Conservation (phyloP, 2,113 vertebrate genomes). For the Nothobranchius kuhntae region DNA sequence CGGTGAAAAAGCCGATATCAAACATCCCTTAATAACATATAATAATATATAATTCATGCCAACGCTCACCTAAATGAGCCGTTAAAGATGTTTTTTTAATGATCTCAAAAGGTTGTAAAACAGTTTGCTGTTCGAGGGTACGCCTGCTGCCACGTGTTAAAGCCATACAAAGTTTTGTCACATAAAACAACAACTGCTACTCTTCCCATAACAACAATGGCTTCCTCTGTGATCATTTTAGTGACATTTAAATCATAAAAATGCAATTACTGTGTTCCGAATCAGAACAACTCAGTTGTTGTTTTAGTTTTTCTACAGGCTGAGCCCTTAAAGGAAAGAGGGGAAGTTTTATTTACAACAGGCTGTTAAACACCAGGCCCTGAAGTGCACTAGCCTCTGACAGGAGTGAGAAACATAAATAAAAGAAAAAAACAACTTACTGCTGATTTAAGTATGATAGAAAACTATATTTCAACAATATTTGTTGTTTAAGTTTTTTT, state of each 20-base stretch:
- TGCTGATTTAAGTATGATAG: slow-evolving; percentile 6
- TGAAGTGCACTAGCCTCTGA: neutral
- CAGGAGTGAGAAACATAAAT: neutral
- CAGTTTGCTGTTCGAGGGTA: neutral
- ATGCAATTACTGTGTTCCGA: slow-evolving; percentile 8
- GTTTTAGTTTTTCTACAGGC: neutral
- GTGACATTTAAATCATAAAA: slow-evolving; percentile 15
- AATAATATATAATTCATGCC: too few relatives aligned
- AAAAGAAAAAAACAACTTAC: neutral
- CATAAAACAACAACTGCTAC: neutral
- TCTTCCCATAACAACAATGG: slow-evolving; percentile 1
- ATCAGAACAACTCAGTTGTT: neutral
- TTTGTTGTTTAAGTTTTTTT: neutral
- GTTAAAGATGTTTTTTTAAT: too few relatives aligned
- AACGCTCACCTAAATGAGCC: too few relatives aligned
- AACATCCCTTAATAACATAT: too few relatives aligned
- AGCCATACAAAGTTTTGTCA: neutral
- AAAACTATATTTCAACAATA: neutral
- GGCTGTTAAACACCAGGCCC: slow-evolving; percentile 2
- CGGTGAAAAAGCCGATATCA: too few relatives aligned
- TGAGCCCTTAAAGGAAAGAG: neutral
- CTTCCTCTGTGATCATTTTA: neutral
- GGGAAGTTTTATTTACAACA: neutral
- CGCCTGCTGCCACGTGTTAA: too few relatives aligned
- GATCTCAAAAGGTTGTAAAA: too few relatives aligned